Evolutionary conservation across 1,140 invertebrate genomes (phyloP).

Genomic region (Metopolophium dirhodum): DNA sequence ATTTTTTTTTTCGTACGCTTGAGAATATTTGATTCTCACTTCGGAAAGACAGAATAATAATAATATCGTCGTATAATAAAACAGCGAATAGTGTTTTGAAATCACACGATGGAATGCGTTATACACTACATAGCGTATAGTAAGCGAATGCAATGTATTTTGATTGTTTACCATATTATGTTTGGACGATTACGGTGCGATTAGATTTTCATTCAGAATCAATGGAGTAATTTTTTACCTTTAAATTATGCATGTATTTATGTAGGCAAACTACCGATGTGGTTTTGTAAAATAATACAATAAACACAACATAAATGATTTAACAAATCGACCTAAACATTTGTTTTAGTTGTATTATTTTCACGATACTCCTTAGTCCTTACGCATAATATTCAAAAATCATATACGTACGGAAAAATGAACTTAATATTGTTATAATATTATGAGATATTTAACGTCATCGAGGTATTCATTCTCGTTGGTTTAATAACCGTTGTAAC

Average conservation of each 20-base stretch:
- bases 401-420: background rate
- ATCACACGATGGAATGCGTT: no score
- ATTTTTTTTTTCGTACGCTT: background rate
- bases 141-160: no score
- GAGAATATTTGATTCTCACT: background rate
- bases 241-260: no score
- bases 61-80: background rate
- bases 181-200: background rate
- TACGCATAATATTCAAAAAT: background rate
- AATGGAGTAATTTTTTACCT: background rate
- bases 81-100: background rate
- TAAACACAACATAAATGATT: no score
- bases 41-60: background rate
- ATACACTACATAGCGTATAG: no score
- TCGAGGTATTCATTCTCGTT: background rate
- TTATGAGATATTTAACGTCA: background rate
- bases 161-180: no score
- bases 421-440: background rate
- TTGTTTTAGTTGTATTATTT: background rate
- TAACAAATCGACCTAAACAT: background rate
- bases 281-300: no score
- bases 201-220: background rate
- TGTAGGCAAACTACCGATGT: no score
- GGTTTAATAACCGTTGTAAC: background rate
- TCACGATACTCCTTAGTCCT: no score